These are phyloP conservation scores for Zeugodacus cucurbitae DNA, from an alignment of 1,140 invertebrate species.

Conservation along the genomic window DNA sequence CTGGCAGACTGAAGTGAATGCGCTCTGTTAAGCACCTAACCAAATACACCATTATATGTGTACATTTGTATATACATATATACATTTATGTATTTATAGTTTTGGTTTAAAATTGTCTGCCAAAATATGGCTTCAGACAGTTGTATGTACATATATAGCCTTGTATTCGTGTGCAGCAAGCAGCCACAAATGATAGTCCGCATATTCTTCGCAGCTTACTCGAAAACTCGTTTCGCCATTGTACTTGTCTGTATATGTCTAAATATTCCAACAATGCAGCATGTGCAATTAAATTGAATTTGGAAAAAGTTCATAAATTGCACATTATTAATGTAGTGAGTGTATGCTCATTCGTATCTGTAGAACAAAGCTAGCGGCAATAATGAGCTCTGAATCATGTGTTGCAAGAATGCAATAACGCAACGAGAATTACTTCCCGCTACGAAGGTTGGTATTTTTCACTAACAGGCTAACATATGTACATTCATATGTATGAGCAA, in stretches of 20 bases:
- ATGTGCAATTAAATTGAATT: not conserved
- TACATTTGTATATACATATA: not conserved
- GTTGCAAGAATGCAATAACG: not conserved
- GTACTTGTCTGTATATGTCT: not conserved
- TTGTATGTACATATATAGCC: not conserved
- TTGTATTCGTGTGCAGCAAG: not conserved
- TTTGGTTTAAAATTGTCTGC: not conserved
- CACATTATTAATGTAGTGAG: not conserved
- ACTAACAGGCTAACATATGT: not conserved
- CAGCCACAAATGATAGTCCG: not conserved
- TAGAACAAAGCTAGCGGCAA: not conserved
- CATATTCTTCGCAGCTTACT: not conserved
- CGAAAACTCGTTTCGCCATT: too few relatives aligned
- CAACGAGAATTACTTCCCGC: not conserved
- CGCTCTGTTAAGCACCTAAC: not conserved
- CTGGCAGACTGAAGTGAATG: not conserved
- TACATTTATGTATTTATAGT: not conserved
- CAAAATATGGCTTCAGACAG: not conserved
- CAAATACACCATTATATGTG: not conserved
- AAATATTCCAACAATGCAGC: not conserved
- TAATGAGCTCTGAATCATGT: not conserved
- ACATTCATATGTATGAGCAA: too few relatives aligned
- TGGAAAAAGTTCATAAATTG: conserved; percentile 28
- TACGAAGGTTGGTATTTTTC: not conserved
- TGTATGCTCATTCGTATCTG: not conserved